phyloP scores from a whole-genome alignment of 1,140 invertebrate species.

The Euwallacea fornicatus region DNA sequence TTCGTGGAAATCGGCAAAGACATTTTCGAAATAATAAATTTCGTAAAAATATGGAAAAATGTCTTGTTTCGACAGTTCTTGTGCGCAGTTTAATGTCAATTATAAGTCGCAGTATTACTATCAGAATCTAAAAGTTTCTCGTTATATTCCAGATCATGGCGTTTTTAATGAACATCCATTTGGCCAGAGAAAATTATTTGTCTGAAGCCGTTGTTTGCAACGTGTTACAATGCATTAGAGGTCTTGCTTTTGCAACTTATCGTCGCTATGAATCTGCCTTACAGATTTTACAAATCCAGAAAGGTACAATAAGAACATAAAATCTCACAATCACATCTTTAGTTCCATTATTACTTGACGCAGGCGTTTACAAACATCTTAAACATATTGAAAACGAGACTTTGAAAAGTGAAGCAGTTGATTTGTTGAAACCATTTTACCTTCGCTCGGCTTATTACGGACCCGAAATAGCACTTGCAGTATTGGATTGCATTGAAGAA shows the following conservation, averaged over 20 bases:
- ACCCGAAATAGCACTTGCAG: slow-evolving; percentile 43
- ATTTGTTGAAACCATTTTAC: slow-evolving; percentile 49
- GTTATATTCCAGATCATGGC: slow-evolving; percentile 14
- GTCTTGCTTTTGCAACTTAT: slow-evolving; percentile 40
- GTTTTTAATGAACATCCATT: slow-evolving; percentile 37
- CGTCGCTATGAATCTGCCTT: slow-evolving; percentile 38
- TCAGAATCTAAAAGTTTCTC: slow-evolving; percentile 2
- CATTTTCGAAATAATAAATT: no score
- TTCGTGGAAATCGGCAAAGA: no score
- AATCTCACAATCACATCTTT: slow-evolving; percentile 3
- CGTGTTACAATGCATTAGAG: slow-evolving; percentile 42
- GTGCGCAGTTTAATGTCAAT: no score
- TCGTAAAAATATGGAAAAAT: no score
- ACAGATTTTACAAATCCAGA: slow-evolving; percentile 42
- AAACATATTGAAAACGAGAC: slow-evolving; percentile 24
- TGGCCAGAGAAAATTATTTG: slow-evolving; percentile 32
- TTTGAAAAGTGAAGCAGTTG: slow-evolving; percentile 33
- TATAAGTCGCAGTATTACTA: slow-evolving; percentile 13
- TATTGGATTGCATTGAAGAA: slow-evolving; percentile 50
- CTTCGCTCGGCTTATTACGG: slow-evolving; percentile 46
- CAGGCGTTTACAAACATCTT: slow-evolving; percentile 37
- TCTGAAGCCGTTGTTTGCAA: slow-evolving; percentile 28
- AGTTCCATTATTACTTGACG: slow-evolving; percentile 7
- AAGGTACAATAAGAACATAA: slow-evolving; percentile 34
- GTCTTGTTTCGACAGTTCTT: no score